These are phyloP conservation scores for Solea senegalensis DNA, from an alignment of 2,113 vertebrate species.

Conservation along the genomic window DNA sequence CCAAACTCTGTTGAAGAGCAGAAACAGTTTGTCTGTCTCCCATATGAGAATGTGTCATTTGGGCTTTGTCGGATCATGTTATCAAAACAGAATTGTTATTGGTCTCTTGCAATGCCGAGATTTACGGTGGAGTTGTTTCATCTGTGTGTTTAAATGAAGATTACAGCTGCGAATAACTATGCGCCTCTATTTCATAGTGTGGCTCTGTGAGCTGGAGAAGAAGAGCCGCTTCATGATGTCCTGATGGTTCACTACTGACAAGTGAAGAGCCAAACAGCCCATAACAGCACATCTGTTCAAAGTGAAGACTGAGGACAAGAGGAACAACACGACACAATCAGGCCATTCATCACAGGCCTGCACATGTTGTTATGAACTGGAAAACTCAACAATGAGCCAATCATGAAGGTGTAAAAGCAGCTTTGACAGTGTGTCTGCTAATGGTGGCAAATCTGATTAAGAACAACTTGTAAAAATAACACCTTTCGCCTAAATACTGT, in stretches of 20 bases:
- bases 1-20: too few species aligned
- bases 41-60: too few species aligned
- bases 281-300: slow-evolving; percentile 41
- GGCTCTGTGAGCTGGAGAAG: slow-evolving; percentile 12
- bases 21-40: background rate
- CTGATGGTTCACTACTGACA: slow-evolving; percentile 24
- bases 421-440: background rate
- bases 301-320: slow-evolving; percentile 32
- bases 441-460: background rate
- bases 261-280: slow-evolving; percentile 28
- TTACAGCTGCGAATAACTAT: background rate
- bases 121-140: background rate
- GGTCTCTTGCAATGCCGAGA: too few species aligned
- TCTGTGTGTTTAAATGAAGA: slow-evolving; percentile 5
- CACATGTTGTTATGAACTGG: slow-evolving; percentile 20
- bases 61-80: too few species aligned
- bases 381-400: slow-evolving; percentile 27
- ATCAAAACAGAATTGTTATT: too few species aligned
- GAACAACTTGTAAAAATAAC: too few species aligned
- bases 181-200: slow-evolving; percentile 2
- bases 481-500: too few species aligned
- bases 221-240: slow-evolving; percentile 17
- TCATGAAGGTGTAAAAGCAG: slow-evolving; percentile 7
- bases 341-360: slow-evolving; percentile 46
- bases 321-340: slow-evolving; percentile 35